phyloP scores from a whole-genome alignment of 1,140 invertebrate species.

The Yoshiicerus persimilis region DNA sequence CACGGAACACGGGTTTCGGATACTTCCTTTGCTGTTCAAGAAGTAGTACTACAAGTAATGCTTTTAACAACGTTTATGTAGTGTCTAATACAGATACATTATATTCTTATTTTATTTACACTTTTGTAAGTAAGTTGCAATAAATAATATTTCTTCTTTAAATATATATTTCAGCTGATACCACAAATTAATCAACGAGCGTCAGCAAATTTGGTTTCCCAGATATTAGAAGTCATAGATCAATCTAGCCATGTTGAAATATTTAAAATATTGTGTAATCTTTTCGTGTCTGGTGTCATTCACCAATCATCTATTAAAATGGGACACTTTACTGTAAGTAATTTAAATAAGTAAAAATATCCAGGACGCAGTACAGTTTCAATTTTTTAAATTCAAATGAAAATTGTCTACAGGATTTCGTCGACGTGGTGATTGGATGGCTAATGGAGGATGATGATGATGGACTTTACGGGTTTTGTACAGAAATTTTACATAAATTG shows the following conservation, averaged over 20 bases:
- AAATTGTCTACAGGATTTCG: slow-evolving; percentile 41
- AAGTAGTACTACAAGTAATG: slow-evolving; percentile 28
- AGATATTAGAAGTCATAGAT: not conserved
- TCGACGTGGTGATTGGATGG: slow-evolving; percentile 46
- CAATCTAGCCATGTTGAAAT: not conserved
- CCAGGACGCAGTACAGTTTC: no score
- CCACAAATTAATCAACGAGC: not conserved
- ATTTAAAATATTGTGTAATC: not conserved
- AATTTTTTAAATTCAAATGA: no score
- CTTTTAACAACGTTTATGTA: not conserved
- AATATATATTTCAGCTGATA: slow-evolving; percentile 14
- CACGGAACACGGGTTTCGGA: not conserved
- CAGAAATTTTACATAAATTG: slow-evolving; percentile 27
- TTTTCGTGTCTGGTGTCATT: not conserved
- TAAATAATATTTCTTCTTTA: not conserved
- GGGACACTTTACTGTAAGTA: not conserved
- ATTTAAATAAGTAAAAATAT: no score
- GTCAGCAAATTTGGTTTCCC: not conserved
- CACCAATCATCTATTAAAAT: not conserved
- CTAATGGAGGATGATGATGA: slow-evolving; percentile 40
- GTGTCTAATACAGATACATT: not conserved
- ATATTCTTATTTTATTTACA: no score
- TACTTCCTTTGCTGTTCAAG: not conserved
- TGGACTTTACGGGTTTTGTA: slow-evolving; percentile 30
- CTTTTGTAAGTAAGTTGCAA: no score